A percentile compares a stretch with the other conserved stretches of the same genome.
These are phyloP conservation scores for Rhaphigaster nebulosa DNA, from an alignment of 2,888 invertebrate genomes.

Conservation along the genomic window DNA sequence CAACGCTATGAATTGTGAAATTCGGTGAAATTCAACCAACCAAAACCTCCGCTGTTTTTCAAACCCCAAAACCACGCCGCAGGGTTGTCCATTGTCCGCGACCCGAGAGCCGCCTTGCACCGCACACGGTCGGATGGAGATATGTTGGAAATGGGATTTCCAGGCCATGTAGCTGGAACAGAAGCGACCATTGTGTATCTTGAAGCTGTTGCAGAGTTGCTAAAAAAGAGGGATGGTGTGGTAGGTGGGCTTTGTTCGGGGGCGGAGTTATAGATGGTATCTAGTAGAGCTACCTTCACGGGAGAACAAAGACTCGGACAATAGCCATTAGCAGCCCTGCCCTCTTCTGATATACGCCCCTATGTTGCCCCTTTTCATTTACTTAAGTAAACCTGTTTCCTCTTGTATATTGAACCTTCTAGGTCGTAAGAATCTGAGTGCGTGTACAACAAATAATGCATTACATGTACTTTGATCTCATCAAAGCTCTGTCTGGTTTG, in stretches of 20 bases:
- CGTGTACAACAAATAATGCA: no score
- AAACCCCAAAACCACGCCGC: background rate
- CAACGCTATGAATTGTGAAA: background rate
- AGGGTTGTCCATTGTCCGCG: conserved; percentile 20
- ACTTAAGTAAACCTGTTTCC: conserved; percentile 11
- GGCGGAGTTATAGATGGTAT: conserved; percentile 36
- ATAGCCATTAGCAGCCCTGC: background rate
- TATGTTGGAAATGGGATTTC: conserved; percentile 50
- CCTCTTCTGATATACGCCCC: conserved; percentile 42
- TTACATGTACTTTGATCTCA: no score
- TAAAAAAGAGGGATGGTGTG: conserved; percentile 37
- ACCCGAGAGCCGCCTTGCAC: background rate
- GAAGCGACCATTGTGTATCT: conserved; percentile 50
- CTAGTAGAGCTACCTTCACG: conserved; percentile 19
- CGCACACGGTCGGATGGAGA: background rate
- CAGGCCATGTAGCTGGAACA: conserved; percentile 53
- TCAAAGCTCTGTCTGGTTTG: no score
- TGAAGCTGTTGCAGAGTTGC: conserved; percentile 36
- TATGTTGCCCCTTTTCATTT: conserved; percentile 24
- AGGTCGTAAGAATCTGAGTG: background rate
- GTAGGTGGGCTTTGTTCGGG: background rate
- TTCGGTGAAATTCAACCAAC: background rate
- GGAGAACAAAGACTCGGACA: conserved; percentile 22
- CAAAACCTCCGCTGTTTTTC: background rate
- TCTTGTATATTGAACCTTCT: background rate